A percentile compares a stretch with the other conserved stretches of the same genome.
Evolutionary conservation across 1,140 invertebrate species (phyloP).

Genomic region (Trichomalopsis sarcophagae): DNA sequence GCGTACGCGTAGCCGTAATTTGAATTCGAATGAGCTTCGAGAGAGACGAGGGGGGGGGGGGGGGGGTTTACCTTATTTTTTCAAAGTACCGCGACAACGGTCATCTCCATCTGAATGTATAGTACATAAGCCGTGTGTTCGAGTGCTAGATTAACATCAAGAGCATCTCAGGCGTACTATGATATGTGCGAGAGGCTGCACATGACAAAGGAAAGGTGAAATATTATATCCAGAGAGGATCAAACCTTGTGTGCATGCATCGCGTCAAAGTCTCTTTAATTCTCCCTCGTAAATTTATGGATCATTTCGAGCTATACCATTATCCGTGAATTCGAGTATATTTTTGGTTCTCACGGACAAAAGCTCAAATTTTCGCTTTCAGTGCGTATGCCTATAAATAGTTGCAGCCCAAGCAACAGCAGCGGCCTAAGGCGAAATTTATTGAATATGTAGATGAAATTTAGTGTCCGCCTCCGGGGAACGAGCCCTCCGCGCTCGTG

Average conservation of each 20-base stretch:
- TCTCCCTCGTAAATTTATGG: constrained; percentile 39
- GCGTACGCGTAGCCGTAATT: not conserved
- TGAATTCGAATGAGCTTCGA: not conserved
- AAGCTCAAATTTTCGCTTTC: not conserved
- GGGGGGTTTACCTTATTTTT: too few relatives aligned
- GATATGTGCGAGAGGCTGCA: not conserved
- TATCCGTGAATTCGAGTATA: not conserved
- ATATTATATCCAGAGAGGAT: not conserved
- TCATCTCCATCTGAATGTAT: too few relatives aligned
- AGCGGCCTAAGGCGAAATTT: constrained; percentile 14
- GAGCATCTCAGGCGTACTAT: not conserved
- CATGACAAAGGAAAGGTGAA: constrained; percentile 1
- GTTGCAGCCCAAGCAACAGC: not conserved
- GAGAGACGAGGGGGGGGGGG: too few relatives aligned
- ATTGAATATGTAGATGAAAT: constrained; percentile 34
- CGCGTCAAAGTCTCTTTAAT: constrained; percentile 33
- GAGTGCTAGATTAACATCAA: not conserved
- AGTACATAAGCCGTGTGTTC: too few relatives aligned
- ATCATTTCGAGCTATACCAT: not conserved
- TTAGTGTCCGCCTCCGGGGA: not conserved
- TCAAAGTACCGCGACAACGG: too few relatives aligned
- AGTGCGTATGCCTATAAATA: constrained; percentile 29
- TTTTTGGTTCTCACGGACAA: too few relatives aligned
- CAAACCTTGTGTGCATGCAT: too few relatives aligned
- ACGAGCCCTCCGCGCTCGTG: too few relatives aligned